A percentile compares a stretch with the other conserved stretches of the same genome.
phyloP scores from a whole-genome alignment of 1,140 invertebrate species.

The Drosophila watanabei region DNA sequence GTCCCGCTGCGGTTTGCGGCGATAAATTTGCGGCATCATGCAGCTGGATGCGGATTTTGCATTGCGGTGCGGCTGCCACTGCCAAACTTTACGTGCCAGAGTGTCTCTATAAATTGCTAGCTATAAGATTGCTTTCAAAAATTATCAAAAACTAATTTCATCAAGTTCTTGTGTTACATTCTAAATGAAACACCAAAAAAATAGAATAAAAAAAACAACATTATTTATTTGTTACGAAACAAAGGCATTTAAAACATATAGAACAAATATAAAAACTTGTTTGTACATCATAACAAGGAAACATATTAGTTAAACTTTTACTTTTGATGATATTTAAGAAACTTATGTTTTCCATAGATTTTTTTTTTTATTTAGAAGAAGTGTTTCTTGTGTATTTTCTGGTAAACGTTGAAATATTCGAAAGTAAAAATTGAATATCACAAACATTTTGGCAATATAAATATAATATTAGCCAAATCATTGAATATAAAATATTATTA shows the following conservation, averaged over 20 bases:
- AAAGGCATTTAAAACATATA: background rate
- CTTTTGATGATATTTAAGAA: background rate
- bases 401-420: background rate
- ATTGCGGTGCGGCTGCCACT: constrained; percentile 32
- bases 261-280: background rate
- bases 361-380: background rate
- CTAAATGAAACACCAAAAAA: background rate
- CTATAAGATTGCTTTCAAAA: background rate
- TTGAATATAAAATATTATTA: too few species aligned
- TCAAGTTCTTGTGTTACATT: too few species aligned
- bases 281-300: background rate
- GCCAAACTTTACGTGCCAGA: constrained; percentile 12
- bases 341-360: too few species aligned
- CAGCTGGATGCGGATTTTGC: constrained; percentile 45
- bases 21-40: constrained; percentile 41
- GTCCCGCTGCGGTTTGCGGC: constrained; percentile 55
- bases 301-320: background rate
- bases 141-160: background rate
- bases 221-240: background rate
- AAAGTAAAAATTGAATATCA: background rate
- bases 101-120: background rate
- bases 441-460: background rate
- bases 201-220: too few species aligned
- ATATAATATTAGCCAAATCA: too few species aligned
- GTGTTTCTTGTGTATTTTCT: background rate